These are phyloP conservation scores for Microctonus hyperodae DNA, from an alignment of 2,888 invertebrate species.

Conservation along the genomic window DNA sequence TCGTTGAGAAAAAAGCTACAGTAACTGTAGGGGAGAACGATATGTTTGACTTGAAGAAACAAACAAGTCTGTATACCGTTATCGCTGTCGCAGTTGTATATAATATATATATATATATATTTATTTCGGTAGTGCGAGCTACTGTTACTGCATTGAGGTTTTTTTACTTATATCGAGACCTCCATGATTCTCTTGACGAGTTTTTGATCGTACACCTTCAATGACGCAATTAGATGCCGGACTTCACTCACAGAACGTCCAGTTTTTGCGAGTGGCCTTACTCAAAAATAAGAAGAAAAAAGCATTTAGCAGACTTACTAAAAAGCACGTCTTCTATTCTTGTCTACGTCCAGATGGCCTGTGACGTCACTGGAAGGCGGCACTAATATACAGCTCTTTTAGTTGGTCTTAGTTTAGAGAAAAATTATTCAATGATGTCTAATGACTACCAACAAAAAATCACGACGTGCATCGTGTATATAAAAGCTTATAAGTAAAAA, in stretches of 20 bases:
- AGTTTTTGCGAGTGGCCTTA: conserved; percentile 23
- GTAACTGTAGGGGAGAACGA: conserved; percentile 17
- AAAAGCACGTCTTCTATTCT: conserved; percentile 36
- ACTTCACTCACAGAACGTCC: neutral
- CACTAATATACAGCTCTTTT: neutral
- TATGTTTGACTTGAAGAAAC: conserved; percentile 39
- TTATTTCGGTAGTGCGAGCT: no score
- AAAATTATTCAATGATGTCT: conserved; percentile 19
- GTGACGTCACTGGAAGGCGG: conserved; percentile 41
- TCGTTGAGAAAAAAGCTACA: neutral
- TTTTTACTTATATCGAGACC: neutral
- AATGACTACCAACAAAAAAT: conserved; percentile 10
- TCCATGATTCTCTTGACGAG: neutral
- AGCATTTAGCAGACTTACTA: conserved; percentile 14
- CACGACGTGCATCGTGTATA: neutral
- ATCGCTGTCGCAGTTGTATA: neutral
- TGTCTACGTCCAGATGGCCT: conserved; percentile 48
- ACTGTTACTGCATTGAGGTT: neutral
- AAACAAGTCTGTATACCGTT: conserved; percentile 33
- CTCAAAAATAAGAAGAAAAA: conserved; percentile 23
- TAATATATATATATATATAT: no score
- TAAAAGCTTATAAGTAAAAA: neutral
- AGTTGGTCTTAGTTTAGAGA: neutral
- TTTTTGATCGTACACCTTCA: conserved; percentile 17
- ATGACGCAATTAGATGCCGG: conserved; percentile 2